A percentile compares a stretch with the other conserved stretches of the same genome.
Evolutionary conservation across 2,113 vertebrate species (phyloP).

Genomic region (Triplophysa dalaica): DNA sequence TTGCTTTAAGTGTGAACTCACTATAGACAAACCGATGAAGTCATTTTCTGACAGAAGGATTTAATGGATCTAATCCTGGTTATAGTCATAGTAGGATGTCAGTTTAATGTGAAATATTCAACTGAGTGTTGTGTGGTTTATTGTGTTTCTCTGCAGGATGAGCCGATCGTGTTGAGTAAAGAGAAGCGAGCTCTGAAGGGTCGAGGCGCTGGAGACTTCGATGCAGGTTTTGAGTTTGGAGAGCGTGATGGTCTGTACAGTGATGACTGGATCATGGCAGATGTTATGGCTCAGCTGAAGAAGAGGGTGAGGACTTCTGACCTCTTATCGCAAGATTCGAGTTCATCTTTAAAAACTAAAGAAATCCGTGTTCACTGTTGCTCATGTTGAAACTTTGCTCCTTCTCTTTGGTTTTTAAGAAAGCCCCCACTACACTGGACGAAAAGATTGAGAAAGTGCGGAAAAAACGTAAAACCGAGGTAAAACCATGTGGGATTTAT

Average conservation of each 20-base stretch:
- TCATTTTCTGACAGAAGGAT: too few species aligned
- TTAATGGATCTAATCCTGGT: too few species aligned
- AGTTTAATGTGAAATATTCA: too few species aligned
- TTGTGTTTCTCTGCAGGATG: slow-evolving; percentile 62
- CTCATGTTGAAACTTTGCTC: too few species aligned
- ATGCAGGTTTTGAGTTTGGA: slow-evolving; percentile 79
- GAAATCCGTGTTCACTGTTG: background rate
- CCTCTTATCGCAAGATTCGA: too few species aligned
- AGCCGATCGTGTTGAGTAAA: slow-evolving; percentile 65
- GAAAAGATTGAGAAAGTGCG: slow-evolving; percentile 94
- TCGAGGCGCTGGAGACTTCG: slow-evolving; percentile 71
- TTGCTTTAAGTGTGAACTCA: too few species aligned
- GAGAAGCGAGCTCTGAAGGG: slow-evolving; percentile 59
- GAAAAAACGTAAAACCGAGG: slow-evolving; percentile 84
- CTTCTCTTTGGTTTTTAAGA: slow-evolving; percentile 67
- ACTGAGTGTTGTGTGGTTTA: too few species aligned
- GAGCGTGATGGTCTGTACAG: slow-evolving; percentile 78
- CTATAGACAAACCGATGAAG: too few species aligned
- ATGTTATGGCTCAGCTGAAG: slow-evolving; percentile 86
- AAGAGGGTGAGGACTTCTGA: slow-evolving; percentile 75
- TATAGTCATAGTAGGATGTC: too few species aligned
- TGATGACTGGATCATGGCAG: slow-evolving; percentile 80
- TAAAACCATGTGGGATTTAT: slow-evolving; percentile 52
- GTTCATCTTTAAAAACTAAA: too few species aligned
- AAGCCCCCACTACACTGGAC: slow-evolving; percentile 85